These are phyloP conservation scores for Rhagophthalmus giganteus DNA, from an alignment of 2,888 invertebrate species.

Conservation along the genomic window DNA sequence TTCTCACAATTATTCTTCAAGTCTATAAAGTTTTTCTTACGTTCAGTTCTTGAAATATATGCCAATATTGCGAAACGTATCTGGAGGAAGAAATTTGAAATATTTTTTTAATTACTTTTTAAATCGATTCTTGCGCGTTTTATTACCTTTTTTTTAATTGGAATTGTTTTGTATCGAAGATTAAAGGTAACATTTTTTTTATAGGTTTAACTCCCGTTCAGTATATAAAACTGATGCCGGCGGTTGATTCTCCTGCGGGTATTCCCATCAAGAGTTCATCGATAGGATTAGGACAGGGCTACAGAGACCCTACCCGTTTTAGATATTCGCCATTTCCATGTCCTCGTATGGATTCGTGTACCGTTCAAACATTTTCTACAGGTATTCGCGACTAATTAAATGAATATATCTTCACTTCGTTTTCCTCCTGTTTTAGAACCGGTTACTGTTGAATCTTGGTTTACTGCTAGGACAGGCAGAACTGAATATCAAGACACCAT, in stretches of 20 bases:
- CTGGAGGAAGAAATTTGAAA: no score
- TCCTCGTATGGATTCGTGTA: slow-evolving; percentile 61
- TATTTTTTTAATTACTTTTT: no score
- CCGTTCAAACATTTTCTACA: slow-evolving; percentile 46
- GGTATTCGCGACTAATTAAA: slow-evolving; percentile 42
- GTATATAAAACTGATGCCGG: slow-evolving; percentile 63
- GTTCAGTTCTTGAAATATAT: no score
- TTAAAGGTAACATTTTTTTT: slow-evolving; percentile 3
- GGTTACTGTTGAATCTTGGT: slow-evolving; percentile 59
- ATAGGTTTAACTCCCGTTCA: slow-evolving; percentile 59
- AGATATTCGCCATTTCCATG: slow-evolving; percentile 59
- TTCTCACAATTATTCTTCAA: no score
- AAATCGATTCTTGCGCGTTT: no score
- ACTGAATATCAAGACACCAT: slow-evolving; percentile 67
- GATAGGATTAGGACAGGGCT: slow-evolving; percentile 62
- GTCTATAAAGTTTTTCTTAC: no score
- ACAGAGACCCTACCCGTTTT: slow-evolving; percentile 67
- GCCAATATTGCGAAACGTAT: no score
- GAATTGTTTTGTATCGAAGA: not conserved
- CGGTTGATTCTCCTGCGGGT: slow-evolving; percentile 63
- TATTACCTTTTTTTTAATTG: not conserved
- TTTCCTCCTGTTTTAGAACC: slow-evolving; percentile 51
- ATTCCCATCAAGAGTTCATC: slow-evolving; percentile 62
- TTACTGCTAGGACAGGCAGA: slow-evolving; percentile 61
- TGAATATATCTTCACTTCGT: not conserved